These are phyloP conservation scores for Ferdinandea cuprea DNA, from an alignment of 2,888 invertebrate genomes.

Conservation along the genomic window DNA sequence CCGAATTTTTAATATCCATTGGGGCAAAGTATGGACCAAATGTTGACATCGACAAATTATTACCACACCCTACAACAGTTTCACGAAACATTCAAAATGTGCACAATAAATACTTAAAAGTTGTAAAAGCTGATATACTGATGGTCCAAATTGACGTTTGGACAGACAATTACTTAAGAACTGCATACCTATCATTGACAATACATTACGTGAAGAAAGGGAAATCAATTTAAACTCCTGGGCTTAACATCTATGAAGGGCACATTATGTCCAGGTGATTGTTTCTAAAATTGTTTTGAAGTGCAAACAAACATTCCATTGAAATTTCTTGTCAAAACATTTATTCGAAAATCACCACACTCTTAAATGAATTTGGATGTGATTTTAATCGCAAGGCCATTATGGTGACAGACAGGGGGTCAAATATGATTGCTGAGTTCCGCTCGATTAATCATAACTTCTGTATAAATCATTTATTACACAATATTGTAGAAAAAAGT, in stretches of 20 bases:
- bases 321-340: slow-evolving; percentile 56
- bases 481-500: slow-evolving; percentile 5
- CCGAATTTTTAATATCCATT: slow-evolving; percentile 29
- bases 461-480: slow-evolving; percentile 31
- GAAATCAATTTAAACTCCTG: slow-evolving; percentile 59
- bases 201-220: slow-evolving; percentile 66
- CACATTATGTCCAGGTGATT: slow-evolving; percentile 39
- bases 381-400: slow-evolving; percentile 26
- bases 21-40: slow-evolving; percentile 41
- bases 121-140: slow-evolving; percentile 54
- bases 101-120: slow-evolving; percentile 42
- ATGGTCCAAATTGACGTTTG: slow-evolving; percentile 66
- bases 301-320: slow-evolving; percentile 30
- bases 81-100: background rate
- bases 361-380: slow-evolving; percentile 58
- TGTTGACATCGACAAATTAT: slow-evolving; percentile 32
- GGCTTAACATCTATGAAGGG: slow-evolving; percentile 54
- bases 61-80: slow-evolving; percentile 31
- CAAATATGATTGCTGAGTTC: slow-evolving; percentile 51
- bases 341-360: slow-evolving; percentile 45
- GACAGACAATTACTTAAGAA: slow-evolving; percentile 62
- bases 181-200: slow-evolving; percentile 58
- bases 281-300: slow-evolving; percentile 39
- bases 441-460: slow-evolving; percentile 34
- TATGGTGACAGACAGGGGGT: slow-evolving; percentile 41